These are phyloP conservation scores for Iguana delicatissima DNA, from an alignment of 2,797 vertebrate species.

Conservation along the genomic window DNA sequence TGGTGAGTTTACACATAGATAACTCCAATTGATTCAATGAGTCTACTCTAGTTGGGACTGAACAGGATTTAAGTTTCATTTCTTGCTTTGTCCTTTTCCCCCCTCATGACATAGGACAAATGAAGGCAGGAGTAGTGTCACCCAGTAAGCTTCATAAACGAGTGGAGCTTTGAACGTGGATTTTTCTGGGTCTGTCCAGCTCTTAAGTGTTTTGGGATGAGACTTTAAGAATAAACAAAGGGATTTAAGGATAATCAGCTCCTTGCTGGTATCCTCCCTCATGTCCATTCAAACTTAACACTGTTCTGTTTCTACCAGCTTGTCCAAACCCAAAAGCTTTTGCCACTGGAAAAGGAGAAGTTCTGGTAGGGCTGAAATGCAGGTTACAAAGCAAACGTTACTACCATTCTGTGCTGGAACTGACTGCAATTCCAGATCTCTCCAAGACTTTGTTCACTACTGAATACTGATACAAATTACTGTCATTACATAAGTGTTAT, in stretches of 20 bases:
- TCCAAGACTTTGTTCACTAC: no score
- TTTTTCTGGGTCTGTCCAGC: no score
- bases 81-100: not conserved
- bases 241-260: no score
- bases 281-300: not conserved
- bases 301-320: not conserved
- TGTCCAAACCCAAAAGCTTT: not conserved
- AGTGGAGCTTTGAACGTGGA: not conserved
- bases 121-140: not conserved
- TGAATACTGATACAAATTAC: no score
- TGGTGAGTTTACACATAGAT: no score
- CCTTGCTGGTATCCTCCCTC: not conserved
- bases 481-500: no score
- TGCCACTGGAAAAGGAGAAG: not conserved
- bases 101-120: not conserved
- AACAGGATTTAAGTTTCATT: not conserved
- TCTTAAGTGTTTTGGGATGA: not conserved
- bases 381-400: not conserved
- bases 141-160: not conserved
- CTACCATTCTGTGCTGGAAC: not conserved
- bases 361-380: not conserved
- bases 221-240: constrained; percentile 3
- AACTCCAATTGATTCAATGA: no score
- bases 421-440: no score
- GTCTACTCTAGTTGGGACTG: no score